Evolutionary conservation across 2,113 vertebrate species (phyloP), one percentile per base, ranked within the genome.

Genomic region (Scolopax mira): DNA sequence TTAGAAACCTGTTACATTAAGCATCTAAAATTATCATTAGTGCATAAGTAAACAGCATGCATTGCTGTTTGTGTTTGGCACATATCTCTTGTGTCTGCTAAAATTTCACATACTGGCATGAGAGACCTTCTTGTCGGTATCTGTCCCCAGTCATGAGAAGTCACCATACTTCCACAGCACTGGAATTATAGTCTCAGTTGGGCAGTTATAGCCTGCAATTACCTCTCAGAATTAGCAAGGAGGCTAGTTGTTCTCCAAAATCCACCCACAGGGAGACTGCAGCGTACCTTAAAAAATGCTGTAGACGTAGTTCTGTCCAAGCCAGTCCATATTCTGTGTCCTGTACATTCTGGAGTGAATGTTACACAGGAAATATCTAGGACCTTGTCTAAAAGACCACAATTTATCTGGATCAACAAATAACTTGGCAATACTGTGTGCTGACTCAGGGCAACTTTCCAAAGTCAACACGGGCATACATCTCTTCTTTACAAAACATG

Each of bases 101-200:
- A 79, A 48, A 5, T 55, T 81, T 67, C 44, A 41, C 19, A 28
- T 10, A 16, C 9, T 51, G 30, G 5, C 39, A 30, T 9, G 18
- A 69, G 39, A 79, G 9, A 54, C 11, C 19, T 74, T 19, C 0
- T 5, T 31, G 10, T 22, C 0, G 0, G 10, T 52, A 33, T n/a
- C 60, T 69, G 16, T 65, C 23, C 28, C 3, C 13, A 74, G 44
- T 8, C 52, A 37, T 7, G 4, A 65, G 62, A 85, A 82, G 42
- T 33, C 31, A 33, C 10, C 35, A 22, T 3, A 21, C 13, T 51
- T 67, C 28, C 61, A 81, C 3, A 3, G 25, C 10, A 72, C 18
- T 33, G 22, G 60, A 78, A 61, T 58, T 72, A 27, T 4, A 71
- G 18, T 37, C 58, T 42, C 39, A 86, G 41, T 35, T 5, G 5